Percentiles rank a stretch among this genome's conserved stretches.
phyloP scores from a whole-genome alignment of 2,797 vertebrate species.

The Dendrocincla fuliginosa region DNA sequence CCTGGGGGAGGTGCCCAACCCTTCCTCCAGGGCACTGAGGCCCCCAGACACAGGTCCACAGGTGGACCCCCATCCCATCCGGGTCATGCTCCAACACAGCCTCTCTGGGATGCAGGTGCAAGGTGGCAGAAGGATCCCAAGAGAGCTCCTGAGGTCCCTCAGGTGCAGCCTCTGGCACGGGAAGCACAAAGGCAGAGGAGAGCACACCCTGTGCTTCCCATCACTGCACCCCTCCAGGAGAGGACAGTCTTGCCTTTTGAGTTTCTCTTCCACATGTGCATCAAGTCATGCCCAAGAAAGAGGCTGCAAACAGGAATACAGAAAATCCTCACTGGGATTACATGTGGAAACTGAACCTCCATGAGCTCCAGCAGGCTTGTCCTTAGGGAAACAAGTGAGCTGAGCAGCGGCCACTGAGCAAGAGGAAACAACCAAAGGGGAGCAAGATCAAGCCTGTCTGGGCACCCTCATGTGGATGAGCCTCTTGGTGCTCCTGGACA shows the following conservation, averaged over 20 bases:
- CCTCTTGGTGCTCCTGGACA: neutral
- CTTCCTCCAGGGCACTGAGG: neutral
- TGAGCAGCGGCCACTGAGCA: neutral
- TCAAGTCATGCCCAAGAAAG: neutral
- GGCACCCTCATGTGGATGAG: accelerated
- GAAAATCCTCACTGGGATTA: neutral
- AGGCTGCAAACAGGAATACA: neutral
- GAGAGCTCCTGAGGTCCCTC: neutral
- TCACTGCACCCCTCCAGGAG: neutral
- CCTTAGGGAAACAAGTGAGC: neutral
- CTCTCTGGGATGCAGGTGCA: neutral
- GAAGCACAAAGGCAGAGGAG: neutral
- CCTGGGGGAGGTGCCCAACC: neutral
- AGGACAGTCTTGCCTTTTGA: neutral
- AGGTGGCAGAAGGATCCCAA: neutral
- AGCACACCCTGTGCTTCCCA: accelerated
- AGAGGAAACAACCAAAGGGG: neutral
- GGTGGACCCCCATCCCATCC: neutral
- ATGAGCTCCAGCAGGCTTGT: neutral
- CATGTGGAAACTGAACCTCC: neutral
- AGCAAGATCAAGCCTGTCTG: neutral
- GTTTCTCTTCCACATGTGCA: neutral
- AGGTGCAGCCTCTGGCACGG: neutral
- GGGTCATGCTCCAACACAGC: neutral
- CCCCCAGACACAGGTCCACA: neutral